Percentiles rank a stretch among this genome's conserved stretches.
Conservation (phyloP, 2,113 vertebrate genomes). For the Origma solitaria region DNA sequence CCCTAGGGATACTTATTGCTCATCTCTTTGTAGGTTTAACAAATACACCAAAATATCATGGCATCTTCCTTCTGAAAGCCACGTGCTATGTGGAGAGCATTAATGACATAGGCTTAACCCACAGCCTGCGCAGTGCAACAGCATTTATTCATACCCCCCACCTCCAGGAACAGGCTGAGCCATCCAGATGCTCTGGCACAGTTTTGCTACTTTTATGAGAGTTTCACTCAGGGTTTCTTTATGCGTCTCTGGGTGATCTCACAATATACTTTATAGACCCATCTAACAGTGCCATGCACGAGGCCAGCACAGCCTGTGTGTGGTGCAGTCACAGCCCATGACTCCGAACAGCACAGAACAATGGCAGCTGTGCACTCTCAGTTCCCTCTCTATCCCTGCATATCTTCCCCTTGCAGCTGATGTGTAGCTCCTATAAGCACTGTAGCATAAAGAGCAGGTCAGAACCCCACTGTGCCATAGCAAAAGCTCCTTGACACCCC, state of each 20-base stretch:
- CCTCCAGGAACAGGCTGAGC: not conserved
- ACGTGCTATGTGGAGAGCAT: fast-evolving
- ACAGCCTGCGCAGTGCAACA: not conserved
- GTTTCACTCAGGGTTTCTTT: not conserved
- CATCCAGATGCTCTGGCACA: fast-evolving
- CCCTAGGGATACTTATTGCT: not conserved
- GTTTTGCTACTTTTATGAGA: not conserved
- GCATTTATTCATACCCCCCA: not conserved
- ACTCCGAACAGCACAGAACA: fast-evolving
- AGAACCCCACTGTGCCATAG: fast-evolving
- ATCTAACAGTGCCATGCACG: not conserved
- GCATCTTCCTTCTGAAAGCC: not conserved
- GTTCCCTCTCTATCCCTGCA: fast-evolving
- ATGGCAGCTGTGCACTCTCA: not conserved
- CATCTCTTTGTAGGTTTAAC: not conserved
- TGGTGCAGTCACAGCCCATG: not conserved
- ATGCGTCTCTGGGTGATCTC: not conserved
- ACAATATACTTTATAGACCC: not conserved
- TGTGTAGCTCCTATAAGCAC: not conserved
- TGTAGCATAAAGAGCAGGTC: not conserved
- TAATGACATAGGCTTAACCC: not conserved
- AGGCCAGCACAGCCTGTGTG: not conserved
- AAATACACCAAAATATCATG: not conserved
- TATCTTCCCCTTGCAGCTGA: not conserved
- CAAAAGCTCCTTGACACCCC: not conserved